phyloP scores from a whole-genome alignment of 1,140 invertebrate species.

The Drosophila pseudoobscura region DNA sequence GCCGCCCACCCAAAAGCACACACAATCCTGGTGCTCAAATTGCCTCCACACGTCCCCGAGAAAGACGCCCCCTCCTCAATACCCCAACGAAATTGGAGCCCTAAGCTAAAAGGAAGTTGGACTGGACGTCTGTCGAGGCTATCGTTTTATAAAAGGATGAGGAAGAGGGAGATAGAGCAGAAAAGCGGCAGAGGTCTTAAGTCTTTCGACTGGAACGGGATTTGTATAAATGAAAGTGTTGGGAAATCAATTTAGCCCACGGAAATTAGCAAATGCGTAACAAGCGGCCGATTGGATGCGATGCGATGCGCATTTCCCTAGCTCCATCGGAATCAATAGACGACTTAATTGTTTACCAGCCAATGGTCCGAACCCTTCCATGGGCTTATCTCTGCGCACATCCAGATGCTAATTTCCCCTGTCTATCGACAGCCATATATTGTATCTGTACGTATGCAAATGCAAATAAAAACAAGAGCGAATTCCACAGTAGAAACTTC shows the following conservation, averaged over 20 bases:
- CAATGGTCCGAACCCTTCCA: conserved; percentile 10
- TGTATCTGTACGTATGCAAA: conserved; percentile 35
- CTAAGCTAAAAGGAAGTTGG: conserved; percentile 3
- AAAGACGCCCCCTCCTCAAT: conserved; percentile 6
- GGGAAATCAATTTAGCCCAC: conserved; percentile 19
- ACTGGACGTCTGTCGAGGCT: conserved; percentile 2
- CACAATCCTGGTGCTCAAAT: not conserved
- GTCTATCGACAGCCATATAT: conserved; percentile 4
- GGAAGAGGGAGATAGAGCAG: not conserved
- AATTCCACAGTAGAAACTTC: too few species aligned
- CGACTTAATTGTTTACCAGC: conserved; percentile 57
- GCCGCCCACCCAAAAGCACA: conserved; percentile 21
- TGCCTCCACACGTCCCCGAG: not conserved
- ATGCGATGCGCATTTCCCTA: not conserved
- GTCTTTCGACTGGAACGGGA: not conserved
- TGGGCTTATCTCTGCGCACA: conserved; percentile 23
- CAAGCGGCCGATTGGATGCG: not conserved
- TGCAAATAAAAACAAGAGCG: not conserved
- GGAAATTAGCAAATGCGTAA: conserved; percentile 7
- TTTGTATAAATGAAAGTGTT: conserved; percentile 1
- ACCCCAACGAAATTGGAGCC: conserved; percentile 31
- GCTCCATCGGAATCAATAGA: conserved; percentile 23
- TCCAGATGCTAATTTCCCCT: conserved; percentile 40
- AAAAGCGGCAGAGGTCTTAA: not conserved
- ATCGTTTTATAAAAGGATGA: not conserved